These are phyloP conservation scores for Callimorpha dominula DNA, from an alignment of 2,888 invertebrate genomes.

Conservation along the genomic window DNA sequence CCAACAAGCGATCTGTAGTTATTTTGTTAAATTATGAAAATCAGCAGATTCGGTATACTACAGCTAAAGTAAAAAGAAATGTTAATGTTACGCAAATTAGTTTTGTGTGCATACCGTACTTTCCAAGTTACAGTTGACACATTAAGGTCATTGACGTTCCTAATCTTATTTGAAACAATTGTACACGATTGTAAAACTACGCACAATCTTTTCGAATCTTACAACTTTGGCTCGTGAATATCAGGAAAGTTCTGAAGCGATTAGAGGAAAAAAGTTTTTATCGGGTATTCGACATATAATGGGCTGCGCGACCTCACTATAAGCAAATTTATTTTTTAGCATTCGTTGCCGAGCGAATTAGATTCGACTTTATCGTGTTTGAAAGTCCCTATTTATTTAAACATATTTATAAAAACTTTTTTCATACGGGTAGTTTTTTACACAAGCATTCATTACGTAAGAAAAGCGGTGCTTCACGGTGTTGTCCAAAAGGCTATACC, in stretches of 20 bases:
- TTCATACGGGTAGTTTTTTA: neutral
- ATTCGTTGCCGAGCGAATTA: neutral
- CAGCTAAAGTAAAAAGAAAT: too few relatives aligned
- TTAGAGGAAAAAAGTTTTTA: neutral
- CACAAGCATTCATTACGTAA: neutral
- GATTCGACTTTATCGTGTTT: neutral
- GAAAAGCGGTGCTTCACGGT: neutral
- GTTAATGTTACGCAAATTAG: too few relatives aligned
- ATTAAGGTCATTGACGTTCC: too few relatives aligned
- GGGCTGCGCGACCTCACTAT: neutral
- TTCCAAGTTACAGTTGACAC: too few relatives aligned
- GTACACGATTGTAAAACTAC: neutral
- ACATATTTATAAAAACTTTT: neutral
- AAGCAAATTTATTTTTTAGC: neutral
- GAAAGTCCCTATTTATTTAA: neutral
- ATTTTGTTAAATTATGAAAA: too few relatives aligned
- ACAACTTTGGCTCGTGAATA: neutral
- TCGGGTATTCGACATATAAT: neutral
- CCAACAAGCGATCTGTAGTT: too few relatives aligned
- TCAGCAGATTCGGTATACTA: too few relatives aligned
- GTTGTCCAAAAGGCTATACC: too few relatives aligned
- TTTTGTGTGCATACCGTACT: too few relatives aligned
- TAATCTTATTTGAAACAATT: too few relatives aligned
- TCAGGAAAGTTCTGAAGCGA: neutral
- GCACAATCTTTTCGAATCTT: neutral